These are phyloP conservation scores for Perdita meconis DNA, from an alignment of 2,888 invertebrate genomes.

Conservation along the genomic window DNA sequence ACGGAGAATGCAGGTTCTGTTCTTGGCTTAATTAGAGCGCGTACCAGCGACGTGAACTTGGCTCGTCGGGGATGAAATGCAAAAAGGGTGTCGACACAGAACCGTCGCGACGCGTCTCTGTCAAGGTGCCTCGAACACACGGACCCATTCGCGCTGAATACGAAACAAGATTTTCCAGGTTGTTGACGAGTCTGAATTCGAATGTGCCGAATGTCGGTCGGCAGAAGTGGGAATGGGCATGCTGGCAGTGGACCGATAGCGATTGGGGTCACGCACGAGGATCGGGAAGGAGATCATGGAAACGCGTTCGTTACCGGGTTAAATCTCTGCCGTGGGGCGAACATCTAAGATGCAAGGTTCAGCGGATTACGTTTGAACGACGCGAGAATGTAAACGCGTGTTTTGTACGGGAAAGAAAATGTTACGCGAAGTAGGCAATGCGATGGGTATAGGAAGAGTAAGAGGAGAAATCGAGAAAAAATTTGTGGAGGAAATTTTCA, in stretches of 20 bases:
- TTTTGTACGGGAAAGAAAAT: neutral
- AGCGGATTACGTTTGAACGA: conserved; percentile 34
- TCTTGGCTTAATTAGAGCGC: conserved; percentile 31
- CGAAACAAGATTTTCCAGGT: conserved; percentile 58
- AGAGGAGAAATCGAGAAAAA: neutral
- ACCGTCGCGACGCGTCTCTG: conserved; percentile 10
- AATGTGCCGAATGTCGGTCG: conserved; percentile 60
- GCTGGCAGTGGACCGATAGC: conserved; percentile 60
- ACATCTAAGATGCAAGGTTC: conserved; percentile 21
- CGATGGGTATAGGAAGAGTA: neutral
- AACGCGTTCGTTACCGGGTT: conserved; percentile 69
- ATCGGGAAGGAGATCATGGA: conserved; percentile 67
- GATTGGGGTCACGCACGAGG: conserved; percentile 72
- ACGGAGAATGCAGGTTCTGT: conserved; percentile 7
- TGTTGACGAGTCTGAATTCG: conserved; percentile 51
- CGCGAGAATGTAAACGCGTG: conserved; percentile 27
- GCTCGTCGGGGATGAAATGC: conserved; percentile 24
- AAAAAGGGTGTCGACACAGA: conserved; percentile 18
- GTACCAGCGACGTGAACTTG: conserved; percentile 3
- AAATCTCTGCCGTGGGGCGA: conserved; percentile 49
- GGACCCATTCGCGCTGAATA: conserved; percentile 43
- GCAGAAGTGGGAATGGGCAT: conserved; percentile 61
- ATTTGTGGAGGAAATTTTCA: too few species aligned
- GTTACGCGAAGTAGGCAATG: conserved; percentile 14
- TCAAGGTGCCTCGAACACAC: conserved; percentile 8